Evolutionary conservation across 2,888 invertebrate genomes (phyloP), one percentile per base, ranked within the genome.

Genomic region (Phymatocera aterrima): DNA sequence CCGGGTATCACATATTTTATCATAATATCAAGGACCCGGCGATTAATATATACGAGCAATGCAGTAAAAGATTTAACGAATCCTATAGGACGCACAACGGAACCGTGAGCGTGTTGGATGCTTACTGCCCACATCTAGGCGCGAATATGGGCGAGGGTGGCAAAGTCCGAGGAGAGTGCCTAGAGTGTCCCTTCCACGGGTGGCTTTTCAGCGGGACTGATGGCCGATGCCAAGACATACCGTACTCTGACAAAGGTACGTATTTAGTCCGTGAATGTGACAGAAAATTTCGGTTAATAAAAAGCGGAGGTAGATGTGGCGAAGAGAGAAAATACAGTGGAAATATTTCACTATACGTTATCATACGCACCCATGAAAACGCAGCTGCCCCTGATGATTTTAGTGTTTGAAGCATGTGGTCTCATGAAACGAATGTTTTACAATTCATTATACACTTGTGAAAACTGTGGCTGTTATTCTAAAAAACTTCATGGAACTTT

Each of bases 41-140:
- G 1, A 43, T 57, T 43, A 43, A 64, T 77, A 18, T 12, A 46
- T 15, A 46, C 6, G 40, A 40, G 40, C n/a, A n/a, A 1, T 15
- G n/a, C n/a, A 15, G 46, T 34, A 48, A 21, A 43, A 60, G 31
- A 31, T 61, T 77, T 18, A 8, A 28, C 40, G 28, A 43, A 43
- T 60, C 75, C 37, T 28, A 60, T 72, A 90, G 90, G 82, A 88
- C 89, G 31, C 91, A 93, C 64, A 92, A 92, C 48, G 95, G 95
- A 0, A 84, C 91, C 3, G 94, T 94, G 0, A 93, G 94, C 77
- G 93, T 96, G 0, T 91, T 97, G 43, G 95, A 97, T 88, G 97
- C 97, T 0, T 97, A 97, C 87, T 98, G 98, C 84, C 97, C 97
- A 0, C 98, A 98, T 87, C 91, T 98, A 83, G 98, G 98, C 0